Base-by-base conservation (phyloP, 2,888 invertebrate genomes). In the Tipula lateralis region DNA sequence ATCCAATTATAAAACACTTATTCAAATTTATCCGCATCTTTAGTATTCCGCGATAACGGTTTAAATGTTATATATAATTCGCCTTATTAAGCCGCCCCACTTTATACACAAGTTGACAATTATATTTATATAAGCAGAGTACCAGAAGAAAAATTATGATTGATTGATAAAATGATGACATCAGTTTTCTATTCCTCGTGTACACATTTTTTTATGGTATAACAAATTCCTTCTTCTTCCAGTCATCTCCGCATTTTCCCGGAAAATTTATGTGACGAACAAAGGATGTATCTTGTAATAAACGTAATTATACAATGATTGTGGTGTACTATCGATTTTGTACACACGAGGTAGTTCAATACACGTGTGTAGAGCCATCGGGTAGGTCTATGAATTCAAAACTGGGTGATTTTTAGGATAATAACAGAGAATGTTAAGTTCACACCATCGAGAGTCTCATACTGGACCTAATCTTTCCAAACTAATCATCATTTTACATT, bases 301-400 rank as follows among this genome's bases (percentile, higher is more conserved):
- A 66, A 24, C 24, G 66, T 66, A 66, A 66, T 66, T 66, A n/a
- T n/a, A 66, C 66, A 66, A 66, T 66, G 66, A 66, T 66, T 66
- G 24, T 66, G 66, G 24, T 66, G 66, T 66, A 66, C 24, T 66
- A 66, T 1, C 24, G n/a, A n/a, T n/a, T n/a, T n/a, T n/a, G n/a
- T n/a, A 12, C 66, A 66, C 24, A 24, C 9, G 2, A n/a, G n/a
- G n/a, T n/a, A n/a, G n/a, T n/a, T n/a, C n/a, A n/a, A n/a, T n/a
- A n/a, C n/a, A n/a, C n/a, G n/a, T n/a, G n/a, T n/a, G n/a, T n/a
- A n/a, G n/a, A n/a, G n/a, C n/a, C n/a, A n/a, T n/a, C n/a, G n/a
- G n/a, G n/a, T n/a, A n/a, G n/a, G n/a, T n/a, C n/a, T n/a, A n/a
- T n/a, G n/a, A n/a, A n/a, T n/a, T n/a, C n/a, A n/a, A n/a, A n/a